phyloP scores from a whole-genome alignment of 53 echinoderm and acorn worm genomes.

The Temnopleurus reevesii region DNA sequence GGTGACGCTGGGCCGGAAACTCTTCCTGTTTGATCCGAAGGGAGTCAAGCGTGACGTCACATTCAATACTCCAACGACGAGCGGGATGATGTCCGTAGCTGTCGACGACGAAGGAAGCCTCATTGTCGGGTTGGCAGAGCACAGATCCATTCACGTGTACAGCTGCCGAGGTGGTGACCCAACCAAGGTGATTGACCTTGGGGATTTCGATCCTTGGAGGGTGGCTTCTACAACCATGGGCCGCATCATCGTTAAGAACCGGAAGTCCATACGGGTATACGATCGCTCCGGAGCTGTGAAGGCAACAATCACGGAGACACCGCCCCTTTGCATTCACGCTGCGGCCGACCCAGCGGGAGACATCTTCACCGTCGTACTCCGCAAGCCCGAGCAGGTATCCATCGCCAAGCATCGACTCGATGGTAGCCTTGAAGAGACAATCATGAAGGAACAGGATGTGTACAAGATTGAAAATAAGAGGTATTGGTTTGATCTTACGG shows the following conservation, averaged over 20 bases:
- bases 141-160: constrained; percentile 33
- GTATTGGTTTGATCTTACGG: constrained; percentile 11
- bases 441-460: constrained; percentile 35
- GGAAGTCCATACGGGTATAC: not conserved
- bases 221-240: not conserved
- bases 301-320: constrained; percentile 25
- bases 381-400: constrained; percentile 11
- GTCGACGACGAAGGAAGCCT: constrained; percentile 8
- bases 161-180: not conserved
- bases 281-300: constrained; percentile 29
- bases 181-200: constrained; percentile 8
- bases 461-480: constrained; percentile 37
- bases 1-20: not conserved
- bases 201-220: constrained; percentile 44
- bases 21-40: not conserved
- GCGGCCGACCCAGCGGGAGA: not conserved
- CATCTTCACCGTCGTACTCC: constrained; percentile 16
- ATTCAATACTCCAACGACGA: constrained; percentile 40
- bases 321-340: not conserved
- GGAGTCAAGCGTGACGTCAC: not conserved
- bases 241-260: constrained; percentile 12
- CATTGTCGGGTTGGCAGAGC: constrained; percentile 49
- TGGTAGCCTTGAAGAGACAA: constrained; percentile 16
- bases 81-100: constrained; percentile 34
- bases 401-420: constrained; percentile 13